Evolutionary conservation across 2,888 invertebrate species (phyloP).

Genomic region (Tetanocera ferruginea): DNA sequence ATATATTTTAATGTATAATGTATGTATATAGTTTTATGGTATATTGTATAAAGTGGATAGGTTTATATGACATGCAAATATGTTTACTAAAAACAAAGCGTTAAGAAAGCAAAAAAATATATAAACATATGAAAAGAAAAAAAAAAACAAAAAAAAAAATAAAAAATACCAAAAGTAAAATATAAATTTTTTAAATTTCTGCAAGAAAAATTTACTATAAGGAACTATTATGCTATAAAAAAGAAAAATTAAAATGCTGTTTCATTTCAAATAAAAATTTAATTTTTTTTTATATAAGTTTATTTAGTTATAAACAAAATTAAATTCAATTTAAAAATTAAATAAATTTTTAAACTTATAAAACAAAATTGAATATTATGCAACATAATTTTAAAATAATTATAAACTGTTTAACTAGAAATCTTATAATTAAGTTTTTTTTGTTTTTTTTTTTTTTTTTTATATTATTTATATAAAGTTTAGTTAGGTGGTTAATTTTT

Average conservation of each 20-base stretch:
- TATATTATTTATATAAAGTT: too few species aligned
- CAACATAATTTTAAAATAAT: too few species aligned
- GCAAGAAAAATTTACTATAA: neutral
- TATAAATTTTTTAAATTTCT: too few species aligned
- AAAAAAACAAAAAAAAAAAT: neutral
- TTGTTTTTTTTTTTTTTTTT: too few species aligned
- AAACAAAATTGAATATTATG: neutral
- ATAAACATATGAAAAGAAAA: neutral
- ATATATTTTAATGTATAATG: neutral
- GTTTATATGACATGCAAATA: neutral
- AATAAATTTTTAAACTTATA: too few species aligned
- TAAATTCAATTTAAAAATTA: slow-evolving; percentile 16
- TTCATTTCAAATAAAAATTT: too few species aligned
- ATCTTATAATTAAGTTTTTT: too few species aligned
- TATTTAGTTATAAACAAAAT: slow-evolving; percentile 11
- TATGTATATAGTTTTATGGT: slow-evolving; percentile 8
- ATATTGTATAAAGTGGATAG: slow-evolving; percentile 4
- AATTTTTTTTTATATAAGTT: neutral
- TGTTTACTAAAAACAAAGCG: neutral
- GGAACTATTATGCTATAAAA: too few species aligned
- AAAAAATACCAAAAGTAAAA: neutral
- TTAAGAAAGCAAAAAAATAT: neutral
- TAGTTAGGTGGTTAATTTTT: too few species aligned
- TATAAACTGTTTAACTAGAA: too few species aligned
- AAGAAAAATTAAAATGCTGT: too few species aligned